Conservation (phyloP, 2,113 vertebrate genomes). For the Cephalopholis sonnerati region DNA sequence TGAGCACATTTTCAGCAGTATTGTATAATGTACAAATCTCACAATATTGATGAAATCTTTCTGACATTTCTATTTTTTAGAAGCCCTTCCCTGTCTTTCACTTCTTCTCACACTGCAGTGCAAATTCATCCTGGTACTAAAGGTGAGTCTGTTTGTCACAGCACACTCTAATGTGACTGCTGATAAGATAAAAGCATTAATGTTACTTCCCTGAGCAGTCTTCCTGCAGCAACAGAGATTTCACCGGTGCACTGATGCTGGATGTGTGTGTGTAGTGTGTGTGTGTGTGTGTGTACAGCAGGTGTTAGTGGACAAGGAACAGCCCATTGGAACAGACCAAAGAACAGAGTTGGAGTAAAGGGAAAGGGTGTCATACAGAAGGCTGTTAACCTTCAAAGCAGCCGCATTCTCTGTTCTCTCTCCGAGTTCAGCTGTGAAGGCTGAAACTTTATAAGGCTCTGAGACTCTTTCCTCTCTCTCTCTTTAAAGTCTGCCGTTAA, state of each 20-base stretch:
- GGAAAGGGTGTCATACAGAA: slow-evolving; percentile 10
- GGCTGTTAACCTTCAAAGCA: slow-evolving; percentile 52
- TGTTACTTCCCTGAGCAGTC: background rate
- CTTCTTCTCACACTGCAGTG: background rate
- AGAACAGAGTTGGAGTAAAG: slow-evolving; percentile 15
- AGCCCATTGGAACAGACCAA: slow-evolving; percentile 30
- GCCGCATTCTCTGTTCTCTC: slow-evolving; percentile 33
- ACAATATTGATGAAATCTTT: background rate
- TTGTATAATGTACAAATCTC: background rate
- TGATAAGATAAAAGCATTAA: slow-evolving; percentile 24
- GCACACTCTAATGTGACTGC: background rate
- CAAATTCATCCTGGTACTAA: background rate
- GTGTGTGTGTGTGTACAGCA: slow-evolving; percentile 6
- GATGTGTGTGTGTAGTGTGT: slow-evolving; percentile 3
- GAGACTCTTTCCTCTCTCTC: background rate
- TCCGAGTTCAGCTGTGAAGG: slow-evolving; percentile 4
- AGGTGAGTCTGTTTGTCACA: background rate
- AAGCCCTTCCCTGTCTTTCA: background rate
- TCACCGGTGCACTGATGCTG: background rate
- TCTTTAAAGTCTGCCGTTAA: background rate
- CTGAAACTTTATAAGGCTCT: slow-evolving; percentile 33
- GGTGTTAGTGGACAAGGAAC: slow-evolving; percentile 23
- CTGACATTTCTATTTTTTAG: background rate
- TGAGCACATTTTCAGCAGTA: background rate
- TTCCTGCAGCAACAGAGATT: background rate